Evolutionary conservation across 2,888 invertebrate genomes (phyloP).

Genomic region (Hedychridium roseum): DNA sequence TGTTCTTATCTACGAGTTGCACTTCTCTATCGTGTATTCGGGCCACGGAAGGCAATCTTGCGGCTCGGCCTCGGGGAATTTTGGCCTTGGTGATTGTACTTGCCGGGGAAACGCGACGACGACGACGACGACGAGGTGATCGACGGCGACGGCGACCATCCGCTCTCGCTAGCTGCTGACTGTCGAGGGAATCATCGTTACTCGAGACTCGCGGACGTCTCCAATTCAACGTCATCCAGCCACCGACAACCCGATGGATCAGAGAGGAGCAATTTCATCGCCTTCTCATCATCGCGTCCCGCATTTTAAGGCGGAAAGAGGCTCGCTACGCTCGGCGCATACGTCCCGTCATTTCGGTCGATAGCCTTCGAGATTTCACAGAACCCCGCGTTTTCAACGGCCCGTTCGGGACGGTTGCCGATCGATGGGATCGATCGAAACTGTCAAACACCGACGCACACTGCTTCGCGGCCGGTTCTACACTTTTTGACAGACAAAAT

Average conservation of each 20-base stretch:
- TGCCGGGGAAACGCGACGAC: neutral
- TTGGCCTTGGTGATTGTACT: neutral
- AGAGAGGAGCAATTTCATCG: conserved; percentile 11
- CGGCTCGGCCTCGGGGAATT: neutral
- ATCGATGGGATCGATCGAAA: no score
- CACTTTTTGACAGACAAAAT: no score
- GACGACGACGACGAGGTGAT: neutral
- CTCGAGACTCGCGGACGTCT: conserved; percentile 6
- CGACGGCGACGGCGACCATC: no score
- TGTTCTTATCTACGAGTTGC: neutral
- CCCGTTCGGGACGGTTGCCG: no score
- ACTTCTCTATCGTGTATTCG: neutral
- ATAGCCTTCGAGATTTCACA: no score
- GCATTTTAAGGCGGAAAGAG: conserved; percentile 2
- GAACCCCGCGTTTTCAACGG: no score
- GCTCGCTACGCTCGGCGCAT: conserved; percentile 4
- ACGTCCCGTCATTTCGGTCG: no score
- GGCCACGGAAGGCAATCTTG: neutral
- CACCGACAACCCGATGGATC: conserved; percentile 11
- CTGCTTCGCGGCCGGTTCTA: no score
- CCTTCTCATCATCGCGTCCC: conserved; percentile 6
- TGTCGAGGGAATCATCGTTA: conserved; percentile 20
- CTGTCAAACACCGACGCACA: no score
- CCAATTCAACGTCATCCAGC: conserved; percentile 12
- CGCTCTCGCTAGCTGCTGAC: conserved; percentile 17